Base-by-base conservation (phyloP, 2,113 vertebrate genomes). In the Hydrochoerus hydrochaeris region DNA sequence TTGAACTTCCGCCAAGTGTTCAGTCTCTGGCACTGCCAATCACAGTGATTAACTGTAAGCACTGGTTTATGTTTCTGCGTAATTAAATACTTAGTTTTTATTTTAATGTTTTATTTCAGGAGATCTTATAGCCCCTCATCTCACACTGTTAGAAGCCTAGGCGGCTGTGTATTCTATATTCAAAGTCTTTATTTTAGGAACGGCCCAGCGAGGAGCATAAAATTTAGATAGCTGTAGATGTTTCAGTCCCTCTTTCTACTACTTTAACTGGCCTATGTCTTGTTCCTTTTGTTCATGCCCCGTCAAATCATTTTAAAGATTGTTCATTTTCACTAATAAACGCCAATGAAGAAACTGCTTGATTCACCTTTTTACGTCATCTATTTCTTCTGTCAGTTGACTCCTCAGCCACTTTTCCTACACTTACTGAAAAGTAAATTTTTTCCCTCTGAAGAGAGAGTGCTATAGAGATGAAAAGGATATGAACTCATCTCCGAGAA, bases 31-130 rank as follows among this genome's bases (percentile, higher is more conserved):
- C 2, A 1, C 13, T n/a, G 38, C 62, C 57, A 28, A 0, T 69
- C 17, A 73, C 46, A 35, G 6, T 41, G 69, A 52, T 71, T 88
- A 57, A 26, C 46, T 49, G 0, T 62, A 63, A 94, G 32, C 93
- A 60, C 67, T 69, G 5, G 13, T 52, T 82, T 57, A 22, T n/a
- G 2, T 57, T 44, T 60, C 3, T 52, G 24, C 54, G 38, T 90
- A 44, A 73, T 90, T 92, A 85, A 91, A 63, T 60, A 80, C 41
- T 92, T 38, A 78, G 38, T 77, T 90, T 30, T 84, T 80, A 41
- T 62, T 52, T 90, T 73, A 60, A 19, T 35, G 11, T 52, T n/a
- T 78, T 94, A 88, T 77, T 91, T 90, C 32, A 44, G 13, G 58
- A 69, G 32, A 30, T 94, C n/a, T 30, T 16, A 22, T 41, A 44